These are phyloP conservation scores for Vanessa atalanta DNA, from an alignment of 1,140 invertebrate genomes.

Conservation along the genomic window DNA sequence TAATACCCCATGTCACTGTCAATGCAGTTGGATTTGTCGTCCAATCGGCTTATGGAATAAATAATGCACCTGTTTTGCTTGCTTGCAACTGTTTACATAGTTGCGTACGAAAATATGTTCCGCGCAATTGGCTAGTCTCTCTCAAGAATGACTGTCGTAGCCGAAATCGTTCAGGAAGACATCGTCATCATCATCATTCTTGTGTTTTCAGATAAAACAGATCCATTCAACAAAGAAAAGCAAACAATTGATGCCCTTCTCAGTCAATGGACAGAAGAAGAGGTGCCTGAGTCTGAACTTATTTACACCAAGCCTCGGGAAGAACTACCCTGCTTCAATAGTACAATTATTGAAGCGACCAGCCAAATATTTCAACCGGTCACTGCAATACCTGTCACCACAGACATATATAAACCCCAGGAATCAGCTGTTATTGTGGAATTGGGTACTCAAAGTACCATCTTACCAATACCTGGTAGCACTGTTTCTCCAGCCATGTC, in stretches of 20 bases:
- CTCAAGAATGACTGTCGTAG: too few relatives aligned
- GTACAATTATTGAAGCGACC: conserved; percentile 64
- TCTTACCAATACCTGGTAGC: conserved; percentile 9
- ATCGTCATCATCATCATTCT: not conserved
- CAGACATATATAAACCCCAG: conserved; percentile 41
- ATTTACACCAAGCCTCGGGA: conserved; percentile 35
- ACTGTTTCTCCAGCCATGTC: not conserved
- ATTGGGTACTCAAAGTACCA: conserved; percentile 42
- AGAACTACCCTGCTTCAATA: conserved; percentile 68
- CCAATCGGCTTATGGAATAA: too few relatives aligned
- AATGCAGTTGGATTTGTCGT: too few relatives aligned
- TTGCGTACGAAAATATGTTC: too few relatives aligned
- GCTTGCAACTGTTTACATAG: too few relatives aligned
- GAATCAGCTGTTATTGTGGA: conserved; percentile 61
- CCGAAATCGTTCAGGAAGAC: too few relatives aligned
- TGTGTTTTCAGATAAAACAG: conserved; percentile 60
- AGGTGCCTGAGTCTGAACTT: conserved; percentile 66
- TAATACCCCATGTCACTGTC: too few relatives aligned
- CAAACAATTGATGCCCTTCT: conserved; percentile 72
- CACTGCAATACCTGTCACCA: conserved; percentile 55
- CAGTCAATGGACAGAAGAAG: conserved; percentile 77
- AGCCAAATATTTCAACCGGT: conserved; percentile 67
- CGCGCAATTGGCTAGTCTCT: too few relatives aligned
- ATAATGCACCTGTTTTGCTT: too few relatives aligned
- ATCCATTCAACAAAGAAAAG: conserved; percentile 69